Conservation (phyloP, 2,888 invertebrate species). For the Drosophila vallismaia region DNA sequence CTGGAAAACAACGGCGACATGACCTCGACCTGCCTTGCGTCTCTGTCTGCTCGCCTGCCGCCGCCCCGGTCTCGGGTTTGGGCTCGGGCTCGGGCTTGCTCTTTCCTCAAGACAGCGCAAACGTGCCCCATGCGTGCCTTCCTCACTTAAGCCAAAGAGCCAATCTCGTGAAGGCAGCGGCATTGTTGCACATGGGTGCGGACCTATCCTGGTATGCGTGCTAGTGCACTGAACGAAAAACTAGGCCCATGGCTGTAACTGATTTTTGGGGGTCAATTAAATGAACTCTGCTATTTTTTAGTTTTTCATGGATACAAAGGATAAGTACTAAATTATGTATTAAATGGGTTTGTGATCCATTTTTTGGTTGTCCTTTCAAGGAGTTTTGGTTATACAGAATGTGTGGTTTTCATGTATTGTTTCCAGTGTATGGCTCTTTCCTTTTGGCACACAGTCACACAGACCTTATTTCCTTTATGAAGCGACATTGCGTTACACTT, state of each 20-base stretch:
- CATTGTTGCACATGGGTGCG: conserved; percentile 56
- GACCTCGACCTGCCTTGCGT: conserved; percentile 67
- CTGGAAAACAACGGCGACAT: conserved; percentile 58
- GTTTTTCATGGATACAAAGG: too few relatives aligned
- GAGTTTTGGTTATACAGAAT: too few relatives aligned
- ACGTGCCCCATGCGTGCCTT: conserved; percentile 78
- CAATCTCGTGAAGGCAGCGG: conserved; percentile 53
- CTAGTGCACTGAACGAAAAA: conserved; percentile 3
- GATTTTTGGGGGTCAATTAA: too few relatives aligned
- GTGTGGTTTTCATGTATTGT: neutral
- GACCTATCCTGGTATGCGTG: conserved; percentile 43
- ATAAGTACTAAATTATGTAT: too few relatives aligned
- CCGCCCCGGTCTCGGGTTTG: conserved; percentile 53
- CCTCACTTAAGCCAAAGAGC: conserved; percentile 59
- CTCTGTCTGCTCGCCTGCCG: neutral
- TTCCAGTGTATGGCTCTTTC: conserved; percentile 50
- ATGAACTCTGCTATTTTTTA: too few relatives aligned
- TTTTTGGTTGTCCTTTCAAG: too few relatives aligned
- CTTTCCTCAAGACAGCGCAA: conserved; percentile 41
- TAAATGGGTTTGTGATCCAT: too few relatives aligned
- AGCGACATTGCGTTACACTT: conserved; percentile 79
- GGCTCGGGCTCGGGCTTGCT: conserved; percentile 51
- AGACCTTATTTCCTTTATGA: conserved; percentile 80
- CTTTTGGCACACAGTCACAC: conserved; percentile 60
- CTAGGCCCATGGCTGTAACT: too few relatives aligned